These are phyloP conservation scores for Labrus mixtus DNA, from an alignment of 2,113 vertebrate species.

Conservation along the genomic window DNA sequence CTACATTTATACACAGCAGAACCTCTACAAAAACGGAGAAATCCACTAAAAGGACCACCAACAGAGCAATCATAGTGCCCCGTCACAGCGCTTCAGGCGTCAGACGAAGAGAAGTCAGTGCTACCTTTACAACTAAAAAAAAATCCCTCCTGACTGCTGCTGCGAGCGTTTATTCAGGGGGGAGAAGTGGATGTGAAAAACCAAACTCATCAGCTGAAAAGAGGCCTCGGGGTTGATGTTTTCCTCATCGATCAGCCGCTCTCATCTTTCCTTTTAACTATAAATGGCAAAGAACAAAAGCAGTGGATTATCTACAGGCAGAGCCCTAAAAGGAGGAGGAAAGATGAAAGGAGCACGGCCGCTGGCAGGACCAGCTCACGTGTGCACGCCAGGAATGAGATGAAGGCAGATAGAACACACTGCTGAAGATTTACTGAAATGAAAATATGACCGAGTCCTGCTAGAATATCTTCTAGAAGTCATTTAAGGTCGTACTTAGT, in stretches of 20 bases:
- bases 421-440: not conserved
- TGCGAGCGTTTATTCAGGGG: slow-evolving; percentile 15
- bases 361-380: slow-evolving; percentile 26
- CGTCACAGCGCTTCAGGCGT: slow-evolving; percentile 38
- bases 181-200: not conserved
- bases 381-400: slow-evolving; percentile 49
- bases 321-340: slow-evolving; percentile 47
- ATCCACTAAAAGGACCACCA: slow-evolving; percentile 30
- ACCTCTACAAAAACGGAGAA: slow-evolving; percentile 8
- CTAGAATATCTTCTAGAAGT: not conserved
- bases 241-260: slow-evolving; percentile 50
- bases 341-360: slow-evolving; percentile 43
- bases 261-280: slow-evolving; percentile 65
- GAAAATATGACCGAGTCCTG: not conserved
- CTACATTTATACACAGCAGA: slow-evolving; percentile 11
- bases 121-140: not conserved
- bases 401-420: slow-evolving; percentile 20
- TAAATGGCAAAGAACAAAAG: slow-evolving; percentile 69
- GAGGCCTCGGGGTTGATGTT: slow-evolving; percentile 36
- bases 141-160: slow-evolving; percentile 8
- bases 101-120: slow-evolving; percentile 39
- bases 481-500: not conserved
- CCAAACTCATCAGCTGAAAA: slow-evolving; percentile 43
- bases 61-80: slow-evolving; percentile 36
- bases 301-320: slow-evolving; percentile 38